Conservation (phyloP, 2,113 vertebrate species). For the Lepus timidus region DNA sequence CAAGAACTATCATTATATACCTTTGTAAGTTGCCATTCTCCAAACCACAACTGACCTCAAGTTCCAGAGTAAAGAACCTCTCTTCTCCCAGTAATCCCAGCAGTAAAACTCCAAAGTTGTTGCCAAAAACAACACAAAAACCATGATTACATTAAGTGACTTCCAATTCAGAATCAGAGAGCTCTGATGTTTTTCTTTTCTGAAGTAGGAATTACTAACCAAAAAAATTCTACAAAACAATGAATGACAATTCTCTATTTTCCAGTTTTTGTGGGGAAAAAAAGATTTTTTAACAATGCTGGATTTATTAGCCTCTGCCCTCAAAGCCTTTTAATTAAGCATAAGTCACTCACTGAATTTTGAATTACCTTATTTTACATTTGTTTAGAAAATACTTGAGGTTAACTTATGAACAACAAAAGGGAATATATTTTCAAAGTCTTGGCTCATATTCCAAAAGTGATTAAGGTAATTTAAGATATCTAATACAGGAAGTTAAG, state of each 20-base stretch:
- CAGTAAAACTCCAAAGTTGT: not conserved
- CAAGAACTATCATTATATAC: not conserved
- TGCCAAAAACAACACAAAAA: constrained; percentile 12
- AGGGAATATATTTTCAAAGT: constrained; percentile 21
- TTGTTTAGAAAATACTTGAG: constrained; percentile 6
- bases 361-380: constrained; percentile 16
- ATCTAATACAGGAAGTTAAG: not conserved
- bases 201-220: not conserved
- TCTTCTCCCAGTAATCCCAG: not conserved
- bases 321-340: not conserved
- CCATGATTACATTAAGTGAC: not conserved
- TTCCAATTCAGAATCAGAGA: not conserved
- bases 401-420: constrained; percentile 41
- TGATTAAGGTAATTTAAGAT: not conserved
- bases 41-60: not conserved
- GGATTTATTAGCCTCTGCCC: constrained; percentile 6
- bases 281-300: not conserved
- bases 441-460: not conserved
- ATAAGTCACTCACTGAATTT: constrained; percentile 8
- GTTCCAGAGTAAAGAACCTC: constrained; percentile 25
- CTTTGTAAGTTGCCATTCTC: not conserved
- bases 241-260: not conserved
- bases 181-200: not conserved
- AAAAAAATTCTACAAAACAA: not conserved
- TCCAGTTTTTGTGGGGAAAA: not conserved